These are phyloP conservation scores for Oryzias melastigma DNA, from an alignment of 2,113 vertebrate genomes.

Conservation along the genomic window DNA sequence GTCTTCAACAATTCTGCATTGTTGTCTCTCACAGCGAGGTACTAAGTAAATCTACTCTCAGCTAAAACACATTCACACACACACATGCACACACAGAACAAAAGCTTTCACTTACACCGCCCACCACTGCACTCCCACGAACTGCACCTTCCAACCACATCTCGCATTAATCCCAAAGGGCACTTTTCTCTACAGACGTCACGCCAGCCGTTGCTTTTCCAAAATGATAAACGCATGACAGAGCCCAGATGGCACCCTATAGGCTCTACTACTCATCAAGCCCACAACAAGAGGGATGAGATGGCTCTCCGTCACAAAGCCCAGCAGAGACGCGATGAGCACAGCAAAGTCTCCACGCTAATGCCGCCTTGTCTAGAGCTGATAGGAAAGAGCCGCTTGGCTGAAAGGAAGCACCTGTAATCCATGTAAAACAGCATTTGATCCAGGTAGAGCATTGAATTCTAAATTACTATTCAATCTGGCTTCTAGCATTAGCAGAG, in stretches of 20 bases:
- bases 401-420: conserved; percentile 36
- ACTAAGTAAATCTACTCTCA: background rate
- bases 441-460: conserved; percentile 36
- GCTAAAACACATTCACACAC: background rate
- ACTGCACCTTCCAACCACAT: conserved; percentile 6
- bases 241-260: conserved; percentile 66
- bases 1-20: background rate
- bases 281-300: conserved; percentile 27
- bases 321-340: background rate
- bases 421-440: conserved; percentile 40
- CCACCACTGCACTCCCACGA: conserved; percentile 5
- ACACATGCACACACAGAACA: background rate
- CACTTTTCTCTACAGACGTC: conserved; percentile 41
- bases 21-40: background rate
- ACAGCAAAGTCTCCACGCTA: conserved; percentile 6
- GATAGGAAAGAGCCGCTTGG: conserved; percentile 20
- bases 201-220: conserved; percentile 32
- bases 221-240: conserved; percentile 63
- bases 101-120: conserved; percentile 10
- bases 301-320: conserved; percentile 6
- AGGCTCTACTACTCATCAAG: conserved; percentile 53
- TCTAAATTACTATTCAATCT: conserved; percentile 40
- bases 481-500: conserved; percentile 25
- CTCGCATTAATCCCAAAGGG: conserved; percentile 30
- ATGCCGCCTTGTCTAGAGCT: background rate